Conservation (phyloP, 1,140 invertebrate species). For the Melitaea cinxia region DNA sequence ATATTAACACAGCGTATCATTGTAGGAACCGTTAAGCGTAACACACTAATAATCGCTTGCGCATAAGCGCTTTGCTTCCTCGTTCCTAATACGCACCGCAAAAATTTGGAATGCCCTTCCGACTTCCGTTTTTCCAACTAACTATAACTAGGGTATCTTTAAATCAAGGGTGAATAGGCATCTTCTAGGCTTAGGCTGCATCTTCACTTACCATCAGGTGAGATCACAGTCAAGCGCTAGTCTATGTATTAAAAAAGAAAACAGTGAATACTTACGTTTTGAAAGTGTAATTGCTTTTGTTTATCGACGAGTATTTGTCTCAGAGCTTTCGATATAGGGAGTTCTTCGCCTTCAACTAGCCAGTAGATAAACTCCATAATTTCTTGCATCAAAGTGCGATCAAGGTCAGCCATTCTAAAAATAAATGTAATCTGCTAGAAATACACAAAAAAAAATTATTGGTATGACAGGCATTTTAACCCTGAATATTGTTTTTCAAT, state of each 20-base stretch:
- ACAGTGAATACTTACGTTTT: conserved; percentile 65
- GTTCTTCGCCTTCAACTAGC: conserved; percentile 91
- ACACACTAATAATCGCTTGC: too few relatives aligned
- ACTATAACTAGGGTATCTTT: too few relatives aligned
- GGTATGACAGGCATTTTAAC: not conserved
- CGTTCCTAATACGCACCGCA: too few relatives aligned
- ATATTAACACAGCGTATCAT: too few relatives aligned
- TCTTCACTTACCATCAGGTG: too few relatives aligned
- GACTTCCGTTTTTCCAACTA: too few relatives aligned
- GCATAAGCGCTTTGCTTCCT: too few relatives aligned
- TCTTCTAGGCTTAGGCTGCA: too few relatives aligned
- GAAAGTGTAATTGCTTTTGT: conserved; percentile 86
- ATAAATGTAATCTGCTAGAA: conserved; percentile 11
- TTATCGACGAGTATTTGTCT: conserved; percentile 96
- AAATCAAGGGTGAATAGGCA: too few relatives aligned
- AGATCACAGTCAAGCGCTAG: too few relatives aligned
- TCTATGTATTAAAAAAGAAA: not conserved
- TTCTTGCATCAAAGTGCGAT: conserved; percentile 87
- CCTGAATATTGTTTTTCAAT: not conserved
- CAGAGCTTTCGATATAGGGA: conserved; percentile 93
- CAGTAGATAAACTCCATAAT: conserved; percentile 96
- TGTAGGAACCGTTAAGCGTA: too few relatives aligned
- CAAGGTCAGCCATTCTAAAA: conserved; percentile 90
- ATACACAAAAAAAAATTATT: not conserved
- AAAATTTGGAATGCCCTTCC: too few relatives aligned